Evolutionary conservation across 2,888 invertebrate genomes (phyloP).

Genomic region (Drosophila anomelani): DNA sequence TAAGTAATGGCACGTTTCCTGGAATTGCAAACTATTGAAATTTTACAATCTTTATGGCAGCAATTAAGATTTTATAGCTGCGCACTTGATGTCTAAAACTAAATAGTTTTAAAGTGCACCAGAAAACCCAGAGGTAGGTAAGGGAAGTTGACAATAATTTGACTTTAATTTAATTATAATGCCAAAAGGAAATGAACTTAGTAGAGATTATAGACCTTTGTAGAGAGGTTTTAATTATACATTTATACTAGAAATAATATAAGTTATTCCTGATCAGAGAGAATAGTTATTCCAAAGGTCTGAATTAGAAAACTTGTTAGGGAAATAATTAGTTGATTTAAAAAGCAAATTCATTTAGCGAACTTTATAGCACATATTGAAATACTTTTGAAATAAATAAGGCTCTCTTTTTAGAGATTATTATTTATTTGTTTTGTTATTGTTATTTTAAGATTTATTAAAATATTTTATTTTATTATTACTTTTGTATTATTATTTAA

Average conservation of each 20-base stretch:
- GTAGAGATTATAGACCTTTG: neutral
- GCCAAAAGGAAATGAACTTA: neutral
- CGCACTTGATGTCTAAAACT: neutral
- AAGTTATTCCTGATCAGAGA: neutral
- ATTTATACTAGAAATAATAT: neutral
- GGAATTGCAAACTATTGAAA: conserved; percentile 3
- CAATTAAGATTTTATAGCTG: neutral
- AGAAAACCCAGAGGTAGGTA: neutral
- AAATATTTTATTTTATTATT: no score
- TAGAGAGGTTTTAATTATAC: neutral
- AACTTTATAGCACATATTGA: neutral
- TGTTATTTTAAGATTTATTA: neutral
- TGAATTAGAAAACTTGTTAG: neutral
- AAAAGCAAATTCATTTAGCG: neutral
- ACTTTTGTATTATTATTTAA: neutral
- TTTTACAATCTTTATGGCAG: conserved; percentile 10
- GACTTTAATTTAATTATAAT: neutral
- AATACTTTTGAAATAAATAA: neutral
- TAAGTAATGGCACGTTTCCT: neutral
- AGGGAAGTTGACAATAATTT: neutral
- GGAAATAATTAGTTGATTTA: no score
- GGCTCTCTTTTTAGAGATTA: neutral
- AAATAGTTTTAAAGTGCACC: neutral
- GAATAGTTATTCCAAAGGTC: neutral
- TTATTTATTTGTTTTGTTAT: neutral